These are phyloP conservation scores for Neosilurus mollespiculum DNA, from an alignment of 2,797 vertebrate genomes.

Conservation along the genomic window DNA sequence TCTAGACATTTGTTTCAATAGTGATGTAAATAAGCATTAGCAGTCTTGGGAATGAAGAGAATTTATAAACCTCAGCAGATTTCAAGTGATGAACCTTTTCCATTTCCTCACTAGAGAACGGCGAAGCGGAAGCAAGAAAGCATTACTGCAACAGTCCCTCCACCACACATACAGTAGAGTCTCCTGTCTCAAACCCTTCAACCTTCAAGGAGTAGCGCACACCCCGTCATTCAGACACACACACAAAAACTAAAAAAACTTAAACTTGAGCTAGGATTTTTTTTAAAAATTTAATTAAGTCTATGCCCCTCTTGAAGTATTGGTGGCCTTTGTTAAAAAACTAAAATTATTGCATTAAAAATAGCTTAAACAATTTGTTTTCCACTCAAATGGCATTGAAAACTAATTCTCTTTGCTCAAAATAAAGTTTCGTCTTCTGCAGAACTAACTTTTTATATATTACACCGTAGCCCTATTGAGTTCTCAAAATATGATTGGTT, in stretches of 20 bases:
- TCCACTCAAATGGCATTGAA: too few relatives aligned
- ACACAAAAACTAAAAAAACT: neutral
- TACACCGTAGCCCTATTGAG: neutral
- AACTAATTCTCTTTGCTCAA: too few relatives aligned
- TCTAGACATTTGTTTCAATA: constrained; percentile 17
- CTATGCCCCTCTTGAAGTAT: too few relatives aligned
- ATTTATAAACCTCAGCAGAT: constrained; percentile 15
- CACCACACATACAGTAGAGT: constrained; percentile 44
- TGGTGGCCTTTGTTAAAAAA: too few relatives aligned
- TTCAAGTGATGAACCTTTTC: constrained; percentile 14
- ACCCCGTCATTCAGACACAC: neutral
- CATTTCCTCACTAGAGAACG: constrained; percentile 27
- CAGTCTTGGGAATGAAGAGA: constrained; percentile 7
- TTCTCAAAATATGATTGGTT: neutral
- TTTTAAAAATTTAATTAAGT: neutral
- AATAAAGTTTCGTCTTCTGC: too few relatives aligned
- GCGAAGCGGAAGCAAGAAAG: constrained; percentile 42
- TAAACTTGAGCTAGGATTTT: neutral
- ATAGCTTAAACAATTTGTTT: too few relatives aligned
- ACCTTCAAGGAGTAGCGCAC: constrained; percentile 25
- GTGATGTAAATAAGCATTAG: neutral
- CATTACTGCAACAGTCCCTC: constrained; percentile 42
- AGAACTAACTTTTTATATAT: neutral
- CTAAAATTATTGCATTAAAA: too few relatives aligned
- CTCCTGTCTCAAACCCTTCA: constrained; percentile 26